Evolutionary conservation across 2,797 vertebrate genomes (phyloP), one percentile per base, ranked within the genome.

Genomic region (Peromyscus aztecus): DNA sequence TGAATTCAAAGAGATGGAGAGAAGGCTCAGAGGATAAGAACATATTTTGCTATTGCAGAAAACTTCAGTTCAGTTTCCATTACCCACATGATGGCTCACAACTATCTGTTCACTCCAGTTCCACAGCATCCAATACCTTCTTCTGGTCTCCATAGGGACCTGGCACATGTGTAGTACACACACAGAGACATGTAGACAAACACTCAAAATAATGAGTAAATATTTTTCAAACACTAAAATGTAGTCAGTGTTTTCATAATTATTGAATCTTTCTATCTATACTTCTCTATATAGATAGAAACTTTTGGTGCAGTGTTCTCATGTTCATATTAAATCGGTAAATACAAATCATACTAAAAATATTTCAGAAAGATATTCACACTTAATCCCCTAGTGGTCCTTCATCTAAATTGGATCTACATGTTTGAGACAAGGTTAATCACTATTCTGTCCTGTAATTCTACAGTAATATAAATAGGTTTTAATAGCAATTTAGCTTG

Each of bases 351-450:
- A 37, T 10, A 24, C 29, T 75, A 90, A 57, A 59, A 73, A n/a
- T 86, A 91, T 85, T 94, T 89, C 43, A 82, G 46, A 69, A 89
- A 89, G 61, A 84, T 83, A 91, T 17, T 97, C 49, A 90, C n/a
- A 82, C 6, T 69, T 75, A 90, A 76, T 40, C 12, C 57, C 49
- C 37, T 86, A 52, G 67, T 81, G 4, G 12, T 24, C 9, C 19
- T 93, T 94, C 46, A 55, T 59, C 81, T 77, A 95, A 83, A 82
- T 31, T 7, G 71, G 27, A 94, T 69, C 10, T 52, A 90, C 13
- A 84, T 80, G 59, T 49, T 49, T 2, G 91, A 85, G 46, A 77
- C 29, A 90, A 61, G 10, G 21, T 95, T 97, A 61, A 92, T 95
- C 40, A 77, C 0, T 65, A 24, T 82, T 78, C 92, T 89, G 11